Evolutionary conservation across 35 echinoderm and acorn worm species (phyloP).

Genomic region (Heliocidaris erythrogramma): DNA sequence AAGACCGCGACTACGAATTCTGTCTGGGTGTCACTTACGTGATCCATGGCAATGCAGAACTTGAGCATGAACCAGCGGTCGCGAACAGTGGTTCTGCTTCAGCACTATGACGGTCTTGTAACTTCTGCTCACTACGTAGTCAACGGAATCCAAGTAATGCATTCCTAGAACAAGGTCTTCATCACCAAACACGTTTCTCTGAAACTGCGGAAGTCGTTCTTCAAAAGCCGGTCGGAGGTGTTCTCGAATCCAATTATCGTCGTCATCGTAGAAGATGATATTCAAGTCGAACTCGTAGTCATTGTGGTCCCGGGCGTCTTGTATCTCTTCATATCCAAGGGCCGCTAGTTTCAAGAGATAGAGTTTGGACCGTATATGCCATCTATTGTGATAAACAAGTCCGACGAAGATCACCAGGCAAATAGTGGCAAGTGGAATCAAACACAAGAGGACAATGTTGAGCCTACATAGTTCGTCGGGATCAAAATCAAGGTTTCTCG

Average conservation of each 20-base stretch:
- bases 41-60: too few species aligned
- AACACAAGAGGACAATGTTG: neutral
- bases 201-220: neutral
- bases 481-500: neutral
- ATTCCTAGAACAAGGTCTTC: constrained; percentile 17
- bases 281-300: constrained; percentile 13
- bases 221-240: neutral
- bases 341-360: neutral
- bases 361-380: neutral
- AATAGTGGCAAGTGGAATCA: neutral
- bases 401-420: neutral
- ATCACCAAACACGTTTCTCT: neutral
- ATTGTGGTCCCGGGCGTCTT: neutral
- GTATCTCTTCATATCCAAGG: neutral
- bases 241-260: neutral
- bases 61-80: neutral
- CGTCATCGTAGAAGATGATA: constrained; percentile 2
- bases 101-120: constrained; percentile 19
- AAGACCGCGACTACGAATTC: too few species aligned
- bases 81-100: neutral
- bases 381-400: neutral
- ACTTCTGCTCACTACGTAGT: neutral
- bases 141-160: neutral
- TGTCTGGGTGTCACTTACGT: too few species aligned
- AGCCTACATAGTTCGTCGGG: neutral